These are phyloP conservation scores for Lepidostoma basale DNA, from an alignment of 1,140 invertebrate species.

Conservation along the genomic window DNA sequence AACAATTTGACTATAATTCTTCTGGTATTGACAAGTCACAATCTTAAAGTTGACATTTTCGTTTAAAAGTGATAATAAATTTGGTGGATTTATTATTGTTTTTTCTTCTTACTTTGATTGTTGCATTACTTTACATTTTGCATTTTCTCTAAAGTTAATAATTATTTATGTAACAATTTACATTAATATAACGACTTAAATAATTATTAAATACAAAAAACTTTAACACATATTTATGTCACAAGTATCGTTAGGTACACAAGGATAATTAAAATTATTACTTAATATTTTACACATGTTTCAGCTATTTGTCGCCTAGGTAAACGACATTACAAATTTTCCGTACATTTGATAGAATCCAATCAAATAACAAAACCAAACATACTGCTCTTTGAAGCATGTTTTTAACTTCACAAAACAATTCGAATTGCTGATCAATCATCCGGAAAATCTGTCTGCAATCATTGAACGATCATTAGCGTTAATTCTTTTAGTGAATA, in stretches of 20 bases:
- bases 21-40: slow-evolving; percentile 42
- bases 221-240: slow-evolving; percentile 27
- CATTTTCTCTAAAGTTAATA: slow-evolving; percentile 20
- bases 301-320: no score
- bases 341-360: no score
- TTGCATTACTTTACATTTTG: neutral
- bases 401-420: no score
- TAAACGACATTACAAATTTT: no score
- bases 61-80: slow-evolving; percentile 2
- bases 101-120: slow-evolving; percentile 7
- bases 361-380: no score
- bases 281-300: no score
- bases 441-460: no score
- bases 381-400: no score
- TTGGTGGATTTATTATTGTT: neutral
- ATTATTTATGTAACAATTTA: slow-evolving; percentile 45
- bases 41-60: slow-evolving; percentile 11
- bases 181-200: slow-evolving; percentile 32
- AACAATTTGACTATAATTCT: slow-evolving; percentile 45
- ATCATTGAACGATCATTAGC: no score
- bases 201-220: slow-evolving; percentile 37
- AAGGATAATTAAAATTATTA: slow-evolving; percentile 3
- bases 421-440: no score
- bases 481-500: no score
- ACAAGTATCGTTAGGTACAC: slow-evolving; percentile 24